Evolutionary conservation across 2,797 vertebrate species (phyloP), one percentile per base, ranked within the genome.

Genomic region (Chromis chromis): DNA sequence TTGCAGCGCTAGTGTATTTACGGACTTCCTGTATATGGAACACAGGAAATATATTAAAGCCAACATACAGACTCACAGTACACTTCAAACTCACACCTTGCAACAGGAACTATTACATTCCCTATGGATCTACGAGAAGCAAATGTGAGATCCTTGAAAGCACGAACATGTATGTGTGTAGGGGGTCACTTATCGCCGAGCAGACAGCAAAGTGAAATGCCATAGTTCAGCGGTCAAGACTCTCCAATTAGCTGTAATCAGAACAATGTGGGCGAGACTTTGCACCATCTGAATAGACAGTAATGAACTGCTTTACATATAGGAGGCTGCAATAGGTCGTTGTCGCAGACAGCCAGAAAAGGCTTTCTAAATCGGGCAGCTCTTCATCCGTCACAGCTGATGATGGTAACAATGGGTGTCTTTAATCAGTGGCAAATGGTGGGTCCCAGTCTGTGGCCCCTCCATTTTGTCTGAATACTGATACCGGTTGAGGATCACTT

Each of bases 221-320:
- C 61, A 86, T 48, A 82, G 76, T 70, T 84, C 83, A 77, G 58
- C 1, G 53, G 79, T 80, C 79, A 85, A 76, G 69, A 67, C 49
- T 72, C 50, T 69, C 72, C 70, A 91, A 85, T 88, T 87, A 90
- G 76, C 46, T 50, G 50, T 68, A 87, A 89, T 90, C 78, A 78
- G 67, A 81, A 70, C 27, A 42, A 59, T 53, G 54, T 66, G 61
- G 64, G 61, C 11, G 52, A 86, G 36, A 52, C 40, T 44, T 16
- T 48, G 44, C 44, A 3, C 78, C 54, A 74, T 78, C 58, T 82
- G 52, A 86, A 79, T 52, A 67, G 60, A 79, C 66, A 54, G 46
- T 80, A 82, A 88, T 88, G 67, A 86, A 79, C 54, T 67, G 55
- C 62, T 88, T 74, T 67, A 81, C 65, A 78, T 78, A 63, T 21